phyloP scores from a whole-genome alignment of 2,113 vertebrate species.

The Bungarus multicinctus region DNA sequence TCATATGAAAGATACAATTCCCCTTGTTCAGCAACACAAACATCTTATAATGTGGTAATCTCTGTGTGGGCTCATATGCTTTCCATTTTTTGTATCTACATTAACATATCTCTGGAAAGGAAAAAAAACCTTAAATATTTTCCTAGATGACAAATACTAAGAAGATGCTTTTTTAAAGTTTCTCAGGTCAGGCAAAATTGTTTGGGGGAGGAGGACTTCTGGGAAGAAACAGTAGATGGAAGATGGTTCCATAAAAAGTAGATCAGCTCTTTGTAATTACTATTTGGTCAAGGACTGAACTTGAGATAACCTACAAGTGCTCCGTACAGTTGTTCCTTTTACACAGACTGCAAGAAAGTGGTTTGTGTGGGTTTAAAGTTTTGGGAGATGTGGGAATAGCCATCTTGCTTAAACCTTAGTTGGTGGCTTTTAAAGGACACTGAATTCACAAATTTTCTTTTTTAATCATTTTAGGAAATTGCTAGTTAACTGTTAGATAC shows the following conservation, averaged over 20 bases:
- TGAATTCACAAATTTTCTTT: background rate
- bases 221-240: background rate
- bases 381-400: background rate
- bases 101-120: background rate
- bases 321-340: background rate
- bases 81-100: background rate
- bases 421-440: background rate
- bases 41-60: background rate
- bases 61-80: rapidly evolving
- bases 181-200: background rate
- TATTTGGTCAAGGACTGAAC: background rate
- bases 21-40: background rate
- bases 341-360: background rate
- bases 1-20: constrained; percentile 1
- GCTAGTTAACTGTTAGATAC: background rate
- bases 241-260: background rate
- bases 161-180: background rate
- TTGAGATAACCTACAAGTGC: background rate
- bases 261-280: background rate
- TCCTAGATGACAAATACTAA: background rate
- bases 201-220: background rate
- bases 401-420: background rate
- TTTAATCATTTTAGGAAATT: background rate
- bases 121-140: background rate
- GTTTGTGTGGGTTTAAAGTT: no score